Evolutionary conservation across 1,140 invertebrate genomes (phyloP), one percentile per base, ranked within the genome.

Genomic region (Holotrichia oblita): DNA sequence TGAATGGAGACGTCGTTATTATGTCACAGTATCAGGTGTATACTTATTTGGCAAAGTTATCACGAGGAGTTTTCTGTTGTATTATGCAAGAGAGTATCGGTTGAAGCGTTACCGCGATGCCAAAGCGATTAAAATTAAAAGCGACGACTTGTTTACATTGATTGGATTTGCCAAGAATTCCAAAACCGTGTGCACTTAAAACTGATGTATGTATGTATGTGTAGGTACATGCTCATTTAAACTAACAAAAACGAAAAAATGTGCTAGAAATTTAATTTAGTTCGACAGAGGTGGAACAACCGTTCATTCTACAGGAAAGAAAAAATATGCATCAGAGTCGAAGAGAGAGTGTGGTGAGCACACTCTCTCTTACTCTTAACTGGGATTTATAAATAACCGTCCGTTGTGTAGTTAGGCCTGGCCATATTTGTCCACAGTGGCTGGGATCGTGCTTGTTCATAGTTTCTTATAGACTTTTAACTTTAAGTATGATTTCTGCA

Each of bases 351-450:
- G 27, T 4, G n/a, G n/a, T n/a, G 27, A 34, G 27, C 27, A 34
- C 27, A 2, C 27, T n/a, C n/a, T n/a, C n/a, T n/a, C 44, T 48
- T 17, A 48, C 10, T 2, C 10, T n/a, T 17, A 48, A 69, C 61
- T 27, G 22, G 7, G 22, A 10, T 74, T 74, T 85, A 84, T 85
- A 85, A 83, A 84, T 84, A 83, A 79, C 81, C 61, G 77, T n/a
- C n/a, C 22, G 61, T 77, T 55, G 27, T n/a, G n/a, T 34, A 34
- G 27, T 34, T 34, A 34, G 42, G 79, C 81, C 78, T 81, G 73
- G 80, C 85, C 85, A 85, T 86, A 86, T 86, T 86, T 82, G 85
- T 86, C 84, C 80, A n/a, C n/a, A 69, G 61, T 80, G 84, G 79
- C 40, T 55, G 69, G 75, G 78, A 81, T 72, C 64, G 76, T 40